phyloP scores from a whole-genome alignment of 2,113 vertebrate genomes.

The Tyrannus savana region DNA sequence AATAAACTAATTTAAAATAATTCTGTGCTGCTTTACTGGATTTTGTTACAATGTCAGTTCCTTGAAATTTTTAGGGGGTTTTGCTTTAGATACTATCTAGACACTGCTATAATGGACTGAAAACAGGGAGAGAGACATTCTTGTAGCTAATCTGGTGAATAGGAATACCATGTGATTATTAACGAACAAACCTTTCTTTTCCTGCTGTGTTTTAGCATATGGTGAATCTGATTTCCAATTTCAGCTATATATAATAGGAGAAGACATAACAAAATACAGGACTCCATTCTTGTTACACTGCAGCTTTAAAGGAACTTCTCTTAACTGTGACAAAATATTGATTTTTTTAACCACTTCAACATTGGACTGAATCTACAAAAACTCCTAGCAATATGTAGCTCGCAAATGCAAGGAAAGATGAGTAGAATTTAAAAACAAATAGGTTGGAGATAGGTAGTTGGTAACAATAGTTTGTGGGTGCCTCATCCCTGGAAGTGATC shows the following conservation, averaged over 20 bases:
- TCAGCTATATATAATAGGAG: neutral
- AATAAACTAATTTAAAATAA: neutral
- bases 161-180: neutral
- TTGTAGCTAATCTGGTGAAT: neutral
- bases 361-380: neutral
- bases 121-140: neutral
- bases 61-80: neutral
- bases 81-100: neutral
- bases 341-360: neutral
- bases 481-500: neutral
- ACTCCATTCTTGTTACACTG: neutral
- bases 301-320: neutral
- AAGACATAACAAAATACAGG: neutral
- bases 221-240: neutral
- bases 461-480: neutral
- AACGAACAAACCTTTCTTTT: fast-evolving
- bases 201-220: neutral
- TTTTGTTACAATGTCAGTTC: neutral
- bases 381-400: neutral
- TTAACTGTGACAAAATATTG: neutral
- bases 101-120: neutral
- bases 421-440: neutral
- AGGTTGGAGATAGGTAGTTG: neutral
- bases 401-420: neutral
- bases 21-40: neutral